These are phyloP conservation scores for Metacarcinus magister DNA, from an alignment of 2,888 invertebrate species.

Conservation along the genomic window DNA sequence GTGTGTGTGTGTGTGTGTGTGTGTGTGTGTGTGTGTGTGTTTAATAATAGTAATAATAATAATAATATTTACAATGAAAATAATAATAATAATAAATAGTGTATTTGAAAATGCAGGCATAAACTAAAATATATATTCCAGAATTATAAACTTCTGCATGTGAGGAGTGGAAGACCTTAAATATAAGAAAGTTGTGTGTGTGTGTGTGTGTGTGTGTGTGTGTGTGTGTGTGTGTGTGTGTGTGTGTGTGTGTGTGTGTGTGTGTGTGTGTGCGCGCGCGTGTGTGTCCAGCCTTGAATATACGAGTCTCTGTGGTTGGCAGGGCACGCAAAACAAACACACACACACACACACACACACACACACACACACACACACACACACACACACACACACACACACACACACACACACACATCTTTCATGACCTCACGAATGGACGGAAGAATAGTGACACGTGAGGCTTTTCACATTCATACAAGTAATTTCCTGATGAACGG, in stretches of 20 bases:
- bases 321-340: not conserved
- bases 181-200: too few species aligned
- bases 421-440: too few species aligned
- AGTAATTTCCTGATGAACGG: not conserved
- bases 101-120: too few species aligned
- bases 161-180: too few species aligned
- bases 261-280: not conserved
- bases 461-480: not conserved
- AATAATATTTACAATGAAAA: too few species aligned
- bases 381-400: constrained; percentile 26
- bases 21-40: too few species aligned
- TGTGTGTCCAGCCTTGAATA: not conserved
- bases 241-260: not conserved
- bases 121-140: too few species aligned
- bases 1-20: too few species aligned
- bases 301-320: not conserved
- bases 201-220: constrained; percentile 2
- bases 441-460: not conserved
- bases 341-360: constrained; percentile 9
- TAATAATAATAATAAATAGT: too few species aligned
- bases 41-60: too few species aligned
- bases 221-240: not conserved
- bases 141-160: too few species aligned
- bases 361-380: constrained; percentile 20
- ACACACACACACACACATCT: not conserved